Conservation (phyloP, 2,797 vertebrate species). For the Sarcophilus harrisii region DNA sequence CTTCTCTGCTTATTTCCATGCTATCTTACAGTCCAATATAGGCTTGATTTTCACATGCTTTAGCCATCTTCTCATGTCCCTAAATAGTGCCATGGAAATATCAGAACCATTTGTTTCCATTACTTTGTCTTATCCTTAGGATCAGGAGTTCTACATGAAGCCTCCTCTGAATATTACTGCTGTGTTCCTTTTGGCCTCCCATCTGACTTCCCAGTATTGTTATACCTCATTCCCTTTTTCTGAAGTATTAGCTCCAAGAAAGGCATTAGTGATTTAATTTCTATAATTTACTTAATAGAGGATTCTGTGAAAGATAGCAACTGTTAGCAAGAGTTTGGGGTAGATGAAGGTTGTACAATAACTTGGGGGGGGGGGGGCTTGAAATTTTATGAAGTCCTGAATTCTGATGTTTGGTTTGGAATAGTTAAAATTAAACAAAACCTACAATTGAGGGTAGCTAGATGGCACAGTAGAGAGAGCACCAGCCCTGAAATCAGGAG, state of each 20-base stretch:
- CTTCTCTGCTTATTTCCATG: background rate
- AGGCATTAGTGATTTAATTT: background rate
- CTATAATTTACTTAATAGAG: background rate
- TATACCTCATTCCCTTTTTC: background rate
- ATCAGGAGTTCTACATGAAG: background rate
- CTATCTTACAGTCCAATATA: background rate
- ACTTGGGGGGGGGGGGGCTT: background rate
- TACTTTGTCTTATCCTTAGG: background rate
- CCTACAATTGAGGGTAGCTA: background rate
- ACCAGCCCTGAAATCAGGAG: too few species aligned
- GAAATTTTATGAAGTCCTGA: background rate
- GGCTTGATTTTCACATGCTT: background rate
- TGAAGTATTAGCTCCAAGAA: background rate
- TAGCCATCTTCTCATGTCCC: background rate
- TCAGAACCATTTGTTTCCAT: background rate
- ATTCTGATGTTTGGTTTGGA: background rate
- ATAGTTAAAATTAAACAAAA: background rate
- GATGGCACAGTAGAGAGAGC: too few species aligned
- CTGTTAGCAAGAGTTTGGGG: background rate
- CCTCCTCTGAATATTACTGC: background rate
- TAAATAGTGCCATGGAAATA: background rate
- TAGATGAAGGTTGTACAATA: background rate
- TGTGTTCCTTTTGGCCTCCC: background rate
- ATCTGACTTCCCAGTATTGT: background rate
- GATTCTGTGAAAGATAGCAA: background rate